These are phyloP conservation scores for Doris montereyensis DNA, from an alignment of 2,888 invertebrate species.

Conservation along the genomic window DNA sequence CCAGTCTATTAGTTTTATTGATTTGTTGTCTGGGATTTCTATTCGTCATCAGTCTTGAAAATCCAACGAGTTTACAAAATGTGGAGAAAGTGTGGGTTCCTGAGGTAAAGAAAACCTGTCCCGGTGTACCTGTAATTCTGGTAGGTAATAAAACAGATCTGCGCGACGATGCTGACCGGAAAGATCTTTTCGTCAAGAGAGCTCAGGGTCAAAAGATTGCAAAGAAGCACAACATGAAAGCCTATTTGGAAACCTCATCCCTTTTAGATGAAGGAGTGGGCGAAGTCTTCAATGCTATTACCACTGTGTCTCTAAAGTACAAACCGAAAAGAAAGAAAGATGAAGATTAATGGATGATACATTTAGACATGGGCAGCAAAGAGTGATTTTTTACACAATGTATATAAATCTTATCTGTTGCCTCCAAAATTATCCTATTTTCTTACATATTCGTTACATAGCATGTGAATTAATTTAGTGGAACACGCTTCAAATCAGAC, in stretches of 20 bases:
- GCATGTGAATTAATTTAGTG: too few relatives aligned
- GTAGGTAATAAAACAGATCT: slow-evolving; percentile 29
- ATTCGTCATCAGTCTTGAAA: slow-evolving; percentile 25
- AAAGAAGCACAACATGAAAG: slow-evolving; percentile 24
- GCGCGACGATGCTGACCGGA: slow-evolving; percentile 14
- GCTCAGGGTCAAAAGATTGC: slow-evolving; percentile 18
- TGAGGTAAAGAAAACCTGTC: slow-evolving; percentile 32
- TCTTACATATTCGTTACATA: too few relatives aligned
- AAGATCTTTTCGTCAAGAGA: slow-evolving; percentile 22
- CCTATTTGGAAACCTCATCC: slow-evolving; percentile 31
- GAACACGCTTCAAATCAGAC: too few relatives aligned
- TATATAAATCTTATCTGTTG: too few relatives aligned
- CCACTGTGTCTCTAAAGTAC: slow-evolving; percentile 6
- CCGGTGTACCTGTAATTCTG: slow-evolving; percentile 29
- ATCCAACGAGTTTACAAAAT: slow-evolving; percentile 22
- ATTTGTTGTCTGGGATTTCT: background rate
- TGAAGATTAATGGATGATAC: too few relatives aligned
- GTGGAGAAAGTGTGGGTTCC: slow-evolving; percentile 28
- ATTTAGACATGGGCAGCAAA: too few relatives aligned
- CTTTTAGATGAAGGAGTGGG: slow-evolving; percentile 14
- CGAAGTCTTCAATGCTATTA: slow-evolving; percentile 9
- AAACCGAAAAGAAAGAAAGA: slow-evolving; percentile 9
- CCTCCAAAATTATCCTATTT: too few relatives aligned
- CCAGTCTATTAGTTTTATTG: background rate
- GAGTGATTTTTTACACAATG: too few relatives aligned